phyloP scores from a whole-genome alignment of 2,888 invertebrate species.

The Diloba caeruleocephala region DNA sequence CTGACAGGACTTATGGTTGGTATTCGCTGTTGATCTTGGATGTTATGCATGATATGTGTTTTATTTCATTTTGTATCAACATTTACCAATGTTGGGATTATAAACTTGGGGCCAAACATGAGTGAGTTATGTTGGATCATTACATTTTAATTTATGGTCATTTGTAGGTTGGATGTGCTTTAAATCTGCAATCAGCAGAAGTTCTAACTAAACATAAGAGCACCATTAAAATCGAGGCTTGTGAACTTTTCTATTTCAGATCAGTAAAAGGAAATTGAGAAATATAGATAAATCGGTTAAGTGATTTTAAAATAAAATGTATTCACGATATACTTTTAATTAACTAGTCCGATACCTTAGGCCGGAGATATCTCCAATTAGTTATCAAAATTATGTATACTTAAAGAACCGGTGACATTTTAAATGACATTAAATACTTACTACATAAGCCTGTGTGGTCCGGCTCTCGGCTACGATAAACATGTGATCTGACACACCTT shows the following conservation, averaged over 20 bases:
- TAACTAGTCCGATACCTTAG: not conserved
- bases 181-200: too few species aligned
- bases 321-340: conserved; percentile 20
- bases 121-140: not conserved
- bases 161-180: too few species aligned
- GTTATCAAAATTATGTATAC: conserved; percentile 8
- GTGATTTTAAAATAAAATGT: conserved; percentile 20
- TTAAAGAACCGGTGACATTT: conserved; percentile 4
- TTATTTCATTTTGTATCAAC: not conserved
- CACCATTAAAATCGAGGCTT: conserved; percentile 16
- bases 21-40: conserved; percentile 31
- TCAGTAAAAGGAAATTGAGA: conserved; percentile 34
- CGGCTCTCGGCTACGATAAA: not conserved
- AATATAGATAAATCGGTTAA: conserved; percentile 31
- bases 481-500: too few species aligned
- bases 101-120: not conserved
- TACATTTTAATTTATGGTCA: too few species aligned
- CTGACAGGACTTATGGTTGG: conserved; percentile 36
- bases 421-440: not conserved
- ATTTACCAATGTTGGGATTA: conserved; percentile 5
- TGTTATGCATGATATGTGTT: conserved; percentile 12
- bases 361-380: conserved; percentile 5
- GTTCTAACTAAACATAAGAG: conserved; percentile 15
- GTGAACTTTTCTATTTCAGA: conserved; percentile 14
- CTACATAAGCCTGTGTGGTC: not conserved